phyloP scores from a whole-genome alignment of 2,888 invertebrate species.

The Sthenelais limicola region DNA sequence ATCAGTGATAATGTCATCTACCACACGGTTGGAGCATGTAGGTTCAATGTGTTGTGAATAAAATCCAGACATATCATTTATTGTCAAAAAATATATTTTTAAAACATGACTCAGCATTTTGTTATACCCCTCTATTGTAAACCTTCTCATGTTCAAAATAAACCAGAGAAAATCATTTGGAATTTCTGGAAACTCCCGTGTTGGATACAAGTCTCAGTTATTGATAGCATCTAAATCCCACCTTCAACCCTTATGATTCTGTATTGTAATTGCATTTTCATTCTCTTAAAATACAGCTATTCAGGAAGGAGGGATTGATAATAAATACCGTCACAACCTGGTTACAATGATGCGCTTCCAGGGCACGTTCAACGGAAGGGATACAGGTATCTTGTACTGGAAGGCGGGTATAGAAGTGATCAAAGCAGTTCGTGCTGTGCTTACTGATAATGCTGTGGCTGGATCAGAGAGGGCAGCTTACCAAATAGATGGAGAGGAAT shows the following conservation, averaged over 20 bases:
- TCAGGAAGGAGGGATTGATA: slow-evolving; percentile 45
- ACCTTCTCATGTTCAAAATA: no score
- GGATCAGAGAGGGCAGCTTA: slow-evolving; percentile 58
- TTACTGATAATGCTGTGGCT: slow-evolving; percentile 60
- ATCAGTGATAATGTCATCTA: slow-evolving; percentile 52
- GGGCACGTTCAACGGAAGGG: slow-evolving; percentile 58
- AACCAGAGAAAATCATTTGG: no score
- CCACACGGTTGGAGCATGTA: slow-evolving; percentile 53
- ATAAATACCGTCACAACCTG: slow-evolving; percentile 56
- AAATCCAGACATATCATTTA: no score
- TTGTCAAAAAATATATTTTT: no score
- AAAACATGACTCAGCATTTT: no score
- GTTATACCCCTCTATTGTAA: no score
- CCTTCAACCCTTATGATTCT: no score
- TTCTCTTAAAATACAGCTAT: slow-evolving; percentile 57
- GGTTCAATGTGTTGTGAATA: no score
- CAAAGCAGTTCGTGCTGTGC: slow-evolving; percentile 46
- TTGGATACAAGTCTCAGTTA: no score
- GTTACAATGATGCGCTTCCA: slow-evolving; percentile 58
- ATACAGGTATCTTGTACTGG: slow-evolving; percentile 56
- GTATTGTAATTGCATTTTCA: no score
- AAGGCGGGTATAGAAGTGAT: slow-evolving; percentile 56
- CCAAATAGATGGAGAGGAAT: slow-evolving; percentile 44
- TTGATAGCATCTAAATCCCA: no score
- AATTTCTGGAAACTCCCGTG: no score